These are phyloP conservation scores for human (Homo sapiens) DNA, from an alignment of 2,113 vertebrate genomes.

Conservation along the genomic window DNA sequence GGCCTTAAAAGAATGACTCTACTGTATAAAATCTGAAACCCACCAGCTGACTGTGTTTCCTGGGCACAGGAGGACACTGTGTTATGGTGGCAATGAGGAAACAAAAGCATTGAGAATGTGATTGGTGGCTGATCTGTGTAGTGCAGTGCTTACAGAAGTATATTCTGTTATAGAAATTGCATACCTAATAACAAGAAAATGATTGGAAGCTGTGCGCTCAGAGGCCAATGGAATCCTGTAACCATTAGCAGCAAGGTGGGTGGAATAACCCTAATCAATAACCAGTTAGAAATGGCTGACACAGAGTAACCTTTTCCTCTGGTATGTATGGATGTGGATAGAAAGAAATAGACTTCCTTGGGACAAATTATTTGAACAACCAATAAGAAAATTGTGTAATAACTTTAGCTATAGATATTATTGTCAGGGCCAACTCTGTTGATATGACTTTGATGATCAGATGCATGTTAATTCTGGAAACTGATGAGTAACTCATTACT, in stretches of 20 bases:
- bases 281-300: not conserved
- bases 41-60: not conserved
- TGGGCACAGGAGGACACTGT: not conserved
- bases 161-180: not conserved
- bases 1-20: not conserved
- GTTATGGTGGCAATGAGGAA: not conserved
- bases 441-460: too few species aligned
- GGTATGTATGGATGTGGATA: not conserved
- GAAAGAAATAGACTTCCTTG: not conserved
- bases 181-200: not conserved
- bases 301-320: not conserved
- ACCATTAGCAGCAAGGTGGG: not conserved
- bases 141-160: not conserved
- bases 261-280: not conserved
- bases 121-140: not conserved
- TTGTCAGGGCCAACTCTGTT: too few species aligned
- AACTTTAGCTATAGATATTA: too few species aligned
- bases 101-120: not conserved
- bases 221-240: not conserved
- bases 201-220: not conserved
- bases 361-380: not conserved
- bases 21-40: not conserved
- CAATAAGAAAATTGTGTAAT: not conserved
- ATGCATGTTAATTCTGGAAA: too few species aligned
- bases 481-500: too few species aligned